Conservation (phyloP, 2,888 invertebrate species). For the Arctia plantaginis region DNA sequence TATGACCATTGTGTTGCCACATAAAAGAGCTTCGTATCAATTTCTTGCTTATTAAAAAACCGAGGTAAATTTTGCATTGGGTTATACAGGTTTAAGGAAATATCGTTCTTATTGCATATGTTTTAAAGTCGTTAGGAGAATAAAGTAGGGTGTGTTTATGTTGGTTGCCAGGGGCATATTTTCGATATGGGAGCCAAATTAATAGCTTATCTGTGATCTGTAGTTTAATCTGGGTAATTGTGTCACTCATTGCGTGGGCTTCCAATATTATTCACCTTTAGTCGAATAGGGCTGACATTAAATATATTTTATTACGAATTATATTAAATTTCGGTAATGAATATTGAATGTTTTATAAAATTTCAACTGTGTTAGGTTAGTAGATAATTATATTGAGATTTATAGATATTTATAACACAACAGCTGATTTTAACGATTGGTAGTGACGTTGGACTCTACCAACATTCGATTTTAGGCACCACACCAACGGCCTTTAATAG, state of each 20-base stretch:
- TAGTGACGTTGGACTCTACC: too few relatives aligned
- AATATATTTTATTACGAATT: constrained; percentile 8
- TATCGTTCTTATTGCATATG: constrained; percentile 5
- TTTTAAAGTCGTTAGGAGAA: constrained; percentile 11
- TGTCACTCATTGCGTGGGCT: constrained; percentile 79
- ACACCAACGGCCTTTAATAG: too few relatives aligned
- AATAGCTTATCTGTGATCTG: constrained; percentile 82
- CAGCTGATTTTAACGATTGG: too few relatives aligned
- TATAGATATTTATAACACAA: too few relatives aligned
- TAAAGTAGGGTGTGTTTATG: constrained; percentile 6
- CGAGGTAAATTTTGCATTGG: constrained; percentile 20
- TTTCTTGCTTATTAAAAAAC: constrained; percentile 66
- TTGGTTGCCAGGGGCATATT: constrained; percentile 60
- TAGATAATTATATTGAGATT: background rate
- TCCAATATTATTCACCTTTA: constrained; percentile 65
- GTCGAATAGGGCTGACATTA: constrained; percentile 66
- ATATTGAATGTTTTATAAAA: background rate
- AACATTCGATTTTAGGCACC: too few relatives aligned
- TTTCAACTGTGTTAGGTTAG: background rate
- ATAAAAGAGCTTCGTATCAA: constrained; percentile 78
- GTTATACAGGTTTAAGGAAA: constrained; percentile 40
- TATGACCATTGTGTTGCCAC: constrained; percentile 68
- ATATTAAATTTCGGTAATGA: background rate
- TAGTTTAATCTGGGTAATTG: constrained; percentile 79
- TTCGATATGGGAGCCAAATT: constrained; percentile 79